These are phyloP conservation scores for Rhizoglyphus robini DNA, from an alignment of 1,140 invertebrate species.

Conservation along the genomic window DNA sequence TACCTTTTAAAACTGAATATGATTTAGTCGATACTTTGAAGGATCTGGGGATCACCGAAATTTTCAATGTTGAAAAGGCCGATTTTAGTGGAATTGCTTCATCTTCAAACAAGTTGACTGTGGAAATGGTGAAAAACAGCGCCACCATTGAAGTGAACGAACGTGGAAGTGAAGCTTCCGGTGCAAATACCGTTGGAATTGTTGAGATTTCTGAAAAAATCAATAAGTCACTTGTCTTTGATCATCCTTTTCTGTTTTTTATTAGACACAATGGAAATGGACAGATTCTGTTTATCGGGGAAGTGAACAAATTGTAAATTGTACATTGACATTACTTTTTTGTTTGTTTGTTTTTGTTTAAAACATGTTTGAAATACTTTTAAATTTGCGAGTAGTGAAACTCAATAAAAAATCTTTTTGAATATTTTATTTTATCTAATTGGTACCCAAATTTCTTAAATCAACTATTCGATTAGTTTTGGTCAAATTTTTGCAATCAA, in stretches of 20 bases:
- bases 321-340: no score
- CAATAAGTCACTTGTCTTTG: constrained; percentile 17
- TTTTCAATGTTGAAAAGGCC: constrained; percentile 53
- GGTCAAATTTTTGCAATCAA: no score
- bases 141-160: no score
- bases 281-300: constrained; percentile 23
- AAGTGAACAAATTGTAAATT: constrained; percentile 17
- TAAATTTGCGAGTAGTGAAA: no score
- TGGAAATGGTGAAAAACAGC: constrained; percentile 34
- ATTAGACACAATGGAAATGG: constrained; percentile 17
- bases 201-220: neutral
- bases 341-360: no score
- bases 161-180: constrained; percentile 53
- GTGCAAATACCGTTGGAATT: constrained; percentile 40
- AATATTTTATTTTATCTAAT: no score
- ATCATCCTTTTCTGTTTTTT: constrained; percentile 26
- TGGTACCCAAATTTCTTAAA: no score
- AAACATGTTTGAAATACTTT: no score
- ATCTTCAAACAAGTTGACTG: constrained; percentile 38
- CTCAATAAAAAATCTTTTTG: no score
- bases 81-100: constrained; percentile 48
- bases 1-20: constrained; percentile 49
- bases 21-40: constrained; percentile 46
- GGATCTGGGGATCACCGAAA: constrained; percentile 48
- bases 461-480: no score